Evolutionary conservation across 1,140 invertebrate genomes (phyloP).

Genomic region (Lordiphosa collinella): DNA sequence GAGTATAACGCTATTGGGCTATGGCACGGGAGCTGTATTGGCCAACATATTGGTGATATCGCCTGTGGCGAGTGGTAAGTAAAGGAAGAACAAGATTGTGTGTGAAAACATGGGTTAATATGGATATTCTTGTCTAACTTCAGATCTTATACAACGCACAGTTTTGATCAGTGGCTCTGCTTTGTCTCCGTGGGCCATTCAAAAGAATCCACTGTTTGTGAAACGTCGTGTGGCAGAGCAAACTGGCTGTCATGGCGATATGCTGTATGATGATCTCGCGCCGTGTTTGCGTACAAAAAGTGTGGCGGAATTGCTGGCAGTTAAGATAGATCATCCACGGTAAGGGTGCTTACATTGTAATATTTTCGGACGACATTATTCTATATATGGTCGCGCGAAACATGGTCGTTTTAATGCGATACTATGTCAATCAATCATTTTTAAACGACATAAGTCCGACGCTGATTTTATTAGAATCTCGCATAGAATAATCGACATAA

Average conservation of each 20-base stretch:
- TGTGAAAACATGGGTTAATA: not conserved
- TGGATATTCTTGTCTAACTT: not conserved
- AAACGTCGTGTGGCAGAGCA: slow-evolving; percentile 89
- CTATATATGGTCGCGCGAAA: too few species aligned
- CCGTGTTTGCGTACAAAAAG: slow-evolving; percentile 89
- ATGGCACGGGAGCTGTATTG: slow-evolving; percentile 94
- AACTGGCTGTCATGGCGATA: slow-evolving; percentile 88
- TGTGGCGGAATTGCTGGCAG: slow-evolving; percentile 86
- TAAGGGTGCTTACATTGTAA: slow-evolving; percentile 11
- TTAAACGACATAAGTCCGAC: too few species aligned
- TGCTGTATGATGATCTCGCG: slow-evolving; percentile 88
- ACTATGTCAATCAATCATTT: too few species aligned
- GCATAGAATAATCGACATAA: too few species aligned
- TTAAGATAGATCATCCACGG: slow-evolving; percentile 87
- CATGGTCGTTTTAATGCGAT: too few species aligned
- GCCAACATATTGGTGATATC: slow-evolving; percentile 97
- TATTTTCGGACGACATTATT: too few species aligned
- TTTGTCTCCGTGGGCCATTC: slow-evolving; percentile 95
- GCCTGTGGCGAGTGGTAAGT: slow-evolving; percentile 92
- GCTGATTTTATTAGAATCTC: too few species aligned
- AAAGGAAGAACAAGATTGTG: not conserved
- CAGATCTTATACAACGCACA: slow-evolving; percentile 92
- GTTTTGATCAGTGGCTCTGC: slow-evolving; percentile 97
- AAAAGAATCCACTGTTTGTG: slow-evolving; percentile 90
- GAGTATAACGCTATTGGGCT: slow-evolving; percentile 93